These are phyloP conservation scores for Anaspis maculata DNA, from an alignment of 2,888 invertebrate species.

Conservation along the genomic window DNA sequence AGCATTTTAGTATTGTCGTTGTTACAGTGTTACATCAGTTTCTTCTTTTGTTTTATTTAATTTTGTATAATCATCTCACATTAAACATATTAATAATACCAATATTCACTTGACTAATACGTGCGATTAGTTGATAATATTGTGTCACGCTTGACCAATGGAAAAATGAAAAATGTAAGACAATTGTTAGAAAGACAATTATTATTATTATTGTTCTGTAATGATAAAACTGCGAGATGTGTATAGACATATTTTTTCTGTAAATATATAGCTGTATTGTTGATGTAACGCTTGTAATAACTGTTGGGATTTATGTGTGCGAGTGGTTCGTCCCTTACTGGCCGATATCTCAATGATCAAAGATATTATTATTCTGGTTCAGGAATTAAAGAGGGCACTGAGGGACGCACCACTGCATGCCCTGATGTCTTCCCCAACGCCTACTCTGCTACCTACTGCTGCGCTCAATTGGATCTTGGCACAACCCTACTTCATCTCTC, in stretches of 20 bases:
- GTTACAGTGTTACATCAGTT: constrained; percentile 27
- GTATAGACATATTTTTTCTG: too few relatives aligned
- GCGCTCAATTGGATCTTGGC: too few relatives aligned
- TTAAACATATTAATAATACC: too few relatives aligned
- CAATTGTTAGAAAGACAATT: neutral
- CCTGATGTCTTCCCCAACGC: constrained; percentile 9
- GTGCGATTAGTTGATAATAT: too few relatives aligned
- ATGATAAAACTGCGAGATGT: too few relatives aligned
- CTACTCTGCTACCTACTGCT: constrained; percentile 15
- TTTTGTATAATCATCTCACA: constrained; percentile 1
- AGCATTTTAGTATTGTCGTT: constrained; percentile 19
- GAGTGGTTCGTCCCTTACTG: constrained; percentile 34
- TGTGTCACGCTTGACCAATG: too few relatives aligned
- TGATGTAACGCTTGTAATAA: constrained; percentile 31
- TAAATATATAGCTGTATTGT: too few relatives aligned
- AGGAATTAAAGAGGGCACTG: constrained; percentile 29
- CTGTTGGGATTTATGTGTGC: constrained; percentile 31
- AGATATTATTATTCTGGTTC: constrained; percentile 30
- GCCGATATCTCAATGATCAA: constrained; percentile 18
- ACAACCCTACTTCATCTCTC: too few relatives aligned
- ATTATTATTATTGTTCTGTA: constrained; percentile 3
- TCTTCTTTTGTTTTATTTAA: constrained; percentile 6
- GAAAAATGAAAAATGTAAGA: too few relatives aligned
- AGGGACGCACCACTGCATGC: constrained; percentile 28
- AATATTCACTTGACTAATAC: too few relatives aligned